Evolutionary conservation across 2,113 vertebrate genomes (phyloP).

Genomic region (Saimiri boliviensis): DNA sequence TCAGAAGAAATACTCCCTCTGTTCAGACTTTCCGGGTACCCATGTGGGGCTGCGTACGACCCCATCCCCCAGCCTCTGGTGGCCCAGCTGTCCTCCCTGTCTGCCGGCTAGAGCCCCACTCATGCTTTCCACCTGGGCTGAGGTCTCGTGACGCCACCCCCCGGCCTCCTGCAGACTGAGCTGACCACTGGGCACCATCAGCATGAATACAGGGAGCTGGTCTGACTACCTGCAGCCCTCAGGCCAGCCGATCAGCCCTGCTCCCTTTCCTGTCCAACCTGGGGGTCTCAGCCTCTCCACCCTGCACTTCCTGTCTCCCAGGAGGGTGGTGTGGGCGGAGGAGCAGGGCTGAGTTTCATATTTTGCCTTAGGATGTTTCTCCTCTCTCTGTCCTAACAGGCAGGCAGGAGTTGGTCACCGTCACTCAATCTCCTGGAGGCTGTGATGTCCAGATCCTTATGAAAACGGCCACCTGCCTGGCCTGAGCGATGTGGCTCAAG

Average conservation of each 20-base stretch:
- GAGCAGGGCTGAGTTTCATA: not conserved
- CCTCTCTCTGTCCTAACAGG: not conserved
- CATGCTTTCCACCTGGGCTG: fast-evolving
- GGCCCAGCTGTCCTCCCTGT: fast-evolving
- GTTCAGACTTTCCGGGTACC: not conserved
- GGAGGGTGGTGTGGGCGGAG: no score
- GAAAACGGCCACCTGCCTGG: not conserved
- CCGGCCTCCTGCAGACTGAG: not conserved
- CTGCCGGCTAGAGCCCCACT: fast-evolving
- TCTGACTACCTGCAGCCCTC: not conserved
- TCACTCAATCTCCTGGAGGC: no score
- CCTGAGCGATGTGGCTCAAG: not conserved
- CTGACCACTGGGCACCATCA: not conserved
- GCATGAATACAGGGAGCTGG: not conserved
- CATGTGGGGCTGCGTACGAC: fast-evolving
- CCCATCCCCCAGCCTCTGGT: not conserved
- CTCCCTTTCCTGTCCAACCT: not conserved
- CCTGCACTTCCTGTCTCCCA: not conserved
- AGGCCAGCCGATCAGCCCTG: no score
- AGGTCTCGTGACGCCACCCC: not conserved
- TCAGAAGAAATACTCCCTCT: not conserved
- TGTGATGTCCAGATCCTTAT: not conserved
- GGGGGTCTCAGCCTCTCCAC: not conserved
- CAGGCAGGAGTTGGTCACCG: not conserved
- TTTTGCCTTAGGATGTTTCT: not conserved